phyloP scores from a whole-genome alignment of 2,888 invertebrate genomes.

The Anoncus sp. region DNA sequence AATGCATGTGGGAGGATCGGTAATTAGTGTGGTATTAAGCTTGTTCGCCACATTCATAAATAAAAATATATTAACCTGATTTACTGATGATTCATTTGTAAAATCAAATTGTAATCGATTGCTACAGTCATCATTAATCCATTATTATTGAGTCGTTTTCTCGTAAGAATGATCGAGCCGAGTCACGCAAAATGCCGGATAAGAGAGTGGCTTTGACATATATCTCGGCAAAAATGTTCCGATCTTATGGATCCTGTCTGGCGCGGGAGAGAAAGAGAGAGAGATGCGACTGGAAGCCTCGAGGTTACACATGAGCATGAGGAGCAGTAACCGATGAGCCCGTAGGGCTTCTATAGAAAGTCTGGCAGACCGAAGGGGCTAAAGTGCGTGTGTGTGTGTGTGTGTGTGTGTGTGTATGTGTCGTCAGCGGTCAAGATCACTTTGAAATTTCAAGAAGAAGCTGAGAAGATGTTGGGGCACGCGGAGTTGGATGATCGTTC shows the following conservation, averaged over 20 bases:
- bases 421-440: constrained; percentile 36
- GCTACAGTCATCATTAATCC: neutral
- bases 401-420: constrained; percentile 12
- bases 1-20: too few relatives aligned
- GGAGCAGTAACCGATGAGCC: neutral
- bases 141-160: neutral
- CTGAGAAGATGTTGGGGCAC: constrained; percentile 44
- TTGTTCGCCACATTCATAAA: too few relatives aligned
- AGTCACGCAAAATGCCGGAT: neutral
- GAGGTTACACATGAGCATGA: neutral
- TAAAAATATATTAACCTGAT: too few relatives aligned
- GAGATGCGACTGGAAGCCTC: neutral
- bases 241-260: neutral
- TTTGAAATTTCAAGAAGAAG: constrained; percentile 50
- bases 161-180: neutral
- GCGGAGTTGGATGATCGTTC: constrained; percentile 32
- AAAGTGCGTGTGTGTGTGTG: neutral
- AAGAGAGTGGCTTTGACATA: neutral
- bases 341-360: constrained; percentile 18
- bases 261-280: neutral
- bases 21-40: too few relatives aligned
- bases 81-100: too few relatives aligned
- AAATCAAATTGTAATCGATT: too few relatives aligned
- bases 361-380: constrained; percentile 1
- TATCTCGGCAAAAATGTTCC: constrained; percentile 5